Conservation (phyloP, 2,797 vertebrate genomes). For the Sebastes glaucus region DNA sequence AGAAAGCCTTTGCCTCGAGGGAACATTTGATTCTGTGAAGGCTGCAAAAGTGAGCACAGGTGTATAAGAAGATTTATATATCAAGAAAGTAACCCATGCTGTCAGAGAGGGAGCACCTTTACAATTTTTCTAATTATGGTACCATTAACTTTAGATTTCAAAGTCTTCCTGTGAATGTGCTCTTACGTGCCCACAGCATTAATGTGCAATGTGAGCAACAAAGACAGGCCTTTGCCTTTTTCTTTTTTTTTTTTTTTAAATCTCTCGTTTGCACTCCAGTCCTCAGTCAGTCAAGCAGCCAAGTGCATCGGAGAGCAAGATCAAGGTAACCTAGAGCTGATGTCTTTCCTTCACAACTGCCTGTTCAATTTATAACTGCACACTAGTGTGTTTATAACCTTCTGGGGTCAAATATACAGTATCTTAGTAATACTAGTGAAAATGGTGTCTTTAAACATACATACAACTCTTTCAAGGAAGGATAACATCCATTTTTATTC, state of each 20-base stretch:
- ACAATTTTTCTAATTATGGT: slow-evolving; percentile 29
- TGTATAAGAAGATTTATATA: not conserved
- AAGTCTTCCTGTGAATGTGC: not conserved
- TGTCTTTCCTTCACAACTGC: not conserved
- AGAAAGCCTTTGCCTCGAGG: not conserved
- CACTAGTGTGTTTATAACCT: not conserved
- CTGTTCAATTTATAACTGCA: not conserved
- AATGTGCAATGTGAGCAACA: not conserved
- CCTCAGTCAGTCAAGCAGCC: slow-evolving; percentile 21
- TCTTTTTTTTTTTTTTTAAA: no score
- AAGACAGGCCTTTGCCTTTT: not conserved
- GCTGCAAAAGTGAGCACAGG: not conserved
- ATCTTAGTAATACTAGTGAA: not conserved
- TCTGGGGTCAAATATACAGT: not conserved
- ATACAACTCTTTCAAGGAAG: not conserved
- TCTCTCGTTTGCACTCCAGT: slow-evolving; percentile 1
- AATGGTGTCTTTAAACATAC: not conserved
- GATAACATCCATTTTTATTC: not conserved
- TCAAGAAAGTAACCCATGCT: not conserved
- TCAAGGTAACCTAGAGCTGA: slow-evolving; percentile 6
- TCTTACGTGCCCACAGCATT: not conserved
- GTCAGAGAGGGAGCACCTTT: not conserved
- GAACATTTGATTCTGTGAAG: slow-evolving; percentile 1
- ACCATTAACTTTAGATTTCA: slow-evolving; percentile 26
- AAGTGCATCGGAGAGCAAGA: slow-evolving; percentile 12